phyloP scores from a whole-genome alignment of 1,140 invertebrate genomes.

The Steinernema feltiae region DNA sequence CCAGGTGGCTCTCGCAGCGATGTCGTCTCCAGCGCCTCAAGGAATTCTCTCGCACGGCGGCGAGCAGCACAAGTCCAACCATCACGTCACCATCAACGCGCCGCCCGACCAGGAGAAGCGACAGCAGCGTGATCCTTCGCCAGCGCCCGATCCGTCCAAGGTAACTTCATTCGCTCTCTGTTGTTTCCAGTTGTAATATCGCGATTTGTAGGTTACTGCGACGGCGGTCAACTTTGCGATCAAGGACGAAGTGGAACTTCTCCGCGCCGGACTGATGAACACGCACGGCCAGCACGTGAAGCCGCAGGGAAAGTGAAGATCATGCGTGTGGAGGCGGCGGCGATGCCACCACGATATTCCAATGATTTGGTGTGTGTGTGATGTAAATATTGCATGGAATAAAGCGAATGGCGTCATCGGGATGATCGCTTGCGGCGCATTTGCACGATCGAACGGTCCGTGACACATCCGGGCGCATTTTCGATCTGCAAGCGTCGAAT shows the following conservation, averaged over 20 bases:
- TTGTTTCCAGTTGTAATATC: background rate
- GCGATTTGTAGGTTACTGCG: background rate
- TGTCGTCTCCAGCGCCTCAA: slow-evolving; percentile 1
- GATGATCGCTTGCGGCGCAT: background rate
- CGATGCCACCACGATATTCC: no score
- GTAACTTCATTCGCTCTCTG: background rate
- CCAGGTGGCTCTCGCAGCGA: background rate
- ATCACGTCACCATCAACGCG: slow-evolving; percentile 6
- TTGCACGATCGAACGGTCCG: no score
- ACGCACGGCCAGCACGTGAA: slow-evolving; percentile 10
- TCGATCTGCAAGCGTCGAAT: no score
- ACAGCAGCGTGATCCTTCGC: background rate
- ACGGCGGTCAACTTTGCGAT: slow-evolving; percentile 13
- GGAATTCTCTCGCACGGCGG: slow-evolving; percentile 10
- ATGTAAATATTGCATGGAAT: slow-evolving; percentile 8
- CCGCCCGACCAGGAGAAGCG: background rate
- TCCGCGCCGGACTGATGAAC: slow-evolving; percentile 16
- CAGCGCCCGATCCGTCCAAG: background rate
- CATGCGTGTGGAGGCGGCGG: background rate
- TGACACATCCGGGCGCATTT: no score
- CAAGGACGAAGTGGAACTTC: slow-evolving; percentile 17
- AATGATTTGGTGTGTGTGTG: no score
- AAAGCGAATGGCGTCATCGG: background rate
- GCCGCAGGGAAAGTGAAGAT: background rate
- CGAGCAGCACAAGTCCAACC: background rate